phyloP scores from a whole-genome alignment of 1,140 invertebrate genomes.

The Micrasema longulum region DNA sequence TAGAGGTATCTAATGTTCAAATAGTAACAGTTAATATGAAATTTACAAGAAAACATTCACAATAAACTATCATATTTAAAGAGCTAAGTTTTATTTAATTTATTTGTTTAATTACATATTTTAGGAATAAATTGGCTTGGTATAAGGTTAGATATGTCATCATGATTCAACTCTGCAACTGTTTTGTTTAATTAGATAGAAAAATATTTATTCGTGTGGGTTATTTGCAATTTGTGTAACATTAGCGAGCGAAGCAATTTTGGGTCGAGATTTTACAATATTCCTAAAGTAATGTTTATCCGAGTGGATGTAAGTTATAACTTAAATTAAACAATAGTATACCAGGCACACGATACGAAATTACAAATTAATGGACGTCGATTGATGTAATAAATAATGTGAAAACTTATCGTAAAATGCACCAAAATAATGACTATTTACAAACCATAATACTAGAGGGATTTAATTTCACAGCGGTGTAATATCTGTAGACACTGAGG shows the following conservation, averaged over 20 bases:
- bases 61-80: slow-evolving; percentile 15
- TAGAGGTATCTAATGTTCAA: background rate
- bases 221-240: no score
- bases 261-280: no score
- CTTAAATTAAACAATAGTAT: no score
- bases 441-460: background rate
- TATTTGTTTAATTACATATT: background rate
- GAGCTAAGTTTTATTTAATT: slow-evolving; percentile 13
- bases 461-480: no score
- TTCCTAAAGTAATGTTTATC: no score
- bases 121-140: slow-evolving; percentile 8
- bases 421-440: slow-evolving; percentile 2
- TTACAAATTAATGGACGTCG: slow-evolving; percentile 22
- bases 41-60: slow-evolving; percentile 12
- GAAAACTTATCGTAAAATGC: slow-evolving; percentile 7
- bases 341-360: background rate
- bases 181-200: background rate
- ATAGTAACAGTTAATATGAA: slow-evolving; percentile 7
- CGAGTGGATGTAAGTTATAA: no score
- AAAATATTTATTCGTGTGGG: slow-evolving; percentile 14
- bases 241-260: no score
- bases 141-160: slow-evolving; percentile 26
- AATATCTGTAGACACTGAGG: no score
- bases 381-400: slow-evolving; percentile 12
- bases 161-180: slow-evolving; percentile 5